Conservation (phyloP, 30 jellyfish, hydroid and myxozoan genomes). For the Turritopsis dohrnii region DNA sequence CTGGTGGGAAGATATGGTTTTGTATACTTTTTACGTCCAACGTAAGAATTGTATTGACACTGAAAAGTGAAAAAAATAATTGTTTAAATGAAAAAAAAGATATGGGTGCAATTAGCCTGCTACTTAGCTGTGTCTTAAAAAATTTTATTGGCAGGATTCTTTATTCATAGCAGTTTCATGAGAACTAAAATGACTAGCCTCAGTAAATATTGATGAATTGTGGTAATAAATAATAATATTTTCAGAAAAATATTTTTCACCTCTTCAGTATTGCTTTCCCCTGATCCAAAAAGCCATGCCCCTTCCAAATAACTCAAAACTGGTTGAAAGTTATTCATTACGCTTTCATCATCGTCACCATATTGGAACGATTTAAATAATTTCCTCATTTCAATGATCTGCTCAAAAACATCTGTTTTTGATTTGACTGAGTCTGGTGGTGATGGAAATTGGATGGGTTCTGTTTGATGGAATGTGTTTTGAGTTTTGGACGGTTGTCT, state of each 20-base stretch:
- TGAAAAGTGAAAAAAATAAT: neutral
- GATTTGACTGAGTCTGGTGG: neutral
- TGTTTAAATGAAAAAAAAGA: too few relatives aligned
- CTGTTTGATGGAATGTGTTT: constrained; percentile 5
- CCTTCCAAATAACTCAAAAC: constrained; percentile 5
- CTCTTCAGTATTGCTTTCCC: neutral
- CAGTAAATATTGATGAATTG: too few relatives aligned
- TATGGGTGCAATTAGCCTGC: too few relatives aligned
- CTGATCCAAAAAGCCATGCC: neutral
- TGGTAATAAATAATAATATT: too few relatives aligned
- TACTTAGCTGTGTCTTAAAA: too few relatives aligned
- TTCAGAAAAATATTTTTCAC: neutral
- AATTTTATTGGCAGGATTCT: too few relatives aligned
- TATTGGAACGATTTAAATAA: neutral
- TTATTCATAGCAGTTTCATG: too few relatives aligned
- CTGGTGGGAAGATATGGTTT: neutral
- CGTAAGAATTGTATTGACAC: neutral
- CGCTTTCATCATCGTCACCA: neutral
- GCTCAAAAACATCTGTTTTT: neutral
- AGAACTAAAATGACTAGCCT: too few relatives aligned
- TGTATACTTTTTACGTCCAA: neutral
- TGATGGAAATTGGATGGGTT: neutral
- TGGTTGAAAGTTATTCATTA: neutral
- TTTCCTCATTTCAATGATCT: constrained; percentile 9
- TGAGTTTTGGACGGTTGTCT: neutral